Evolutionary conservation across 2,113 vertebrate species (phyloP).

Genomic region (Grantiella picta): DNA sequence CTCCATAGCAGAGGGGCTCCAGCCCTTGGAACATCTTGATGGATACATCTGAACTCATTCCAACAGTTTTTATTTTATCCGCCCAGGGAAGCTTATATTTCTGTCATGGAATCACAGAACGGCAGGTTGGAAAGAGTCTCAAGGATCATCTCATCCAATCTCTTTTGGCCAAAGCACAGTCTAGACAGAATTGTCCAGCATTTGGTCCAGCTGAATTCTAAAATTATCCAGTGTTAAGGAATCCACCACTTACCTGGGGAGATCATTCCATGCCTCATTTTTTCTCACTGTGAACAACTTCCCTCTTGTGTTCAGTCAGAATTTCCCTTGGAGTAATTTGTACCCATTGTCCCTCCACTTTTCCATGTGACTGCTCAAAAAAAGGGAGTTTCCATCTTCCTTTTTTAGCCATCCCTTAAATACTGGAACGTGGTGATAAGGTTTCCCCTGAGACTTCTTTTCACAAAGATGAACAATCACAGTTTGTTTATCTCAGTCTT

Average conservation of each 20-base stretch:
- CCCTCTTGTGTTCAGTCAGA: not conserved
- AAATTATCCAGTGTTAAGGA: rapidly evolving
- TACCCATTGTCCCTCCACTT: not conserved
- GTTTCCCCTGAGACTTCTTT: not conserved
- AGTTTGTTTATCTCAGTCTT: not conserved
- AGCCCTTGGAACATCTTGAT: not conserved
- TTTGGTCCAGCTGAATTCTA: not conserved
- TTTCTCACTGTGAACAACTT: not conserved
- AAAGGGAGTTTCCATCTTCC: not conserved
- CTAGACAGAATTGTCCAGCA: not conserved
- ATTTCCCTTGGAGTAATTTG: not conserved
- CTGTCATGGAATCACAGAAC: not conserved
- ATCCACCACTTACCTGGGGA: not conserved
- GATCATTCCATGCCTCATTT: not conserved
- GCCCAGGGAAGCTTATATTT: not conserved
- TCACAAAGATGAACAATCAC: not conserved
- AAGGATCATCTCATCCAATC: not conserved
- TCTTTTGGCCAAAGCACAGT: not conserved
- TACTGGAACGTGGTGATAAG: too few relatives aligned
- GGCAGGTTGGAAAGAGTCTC: not conserved
- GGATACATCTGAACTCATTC: not conserved
- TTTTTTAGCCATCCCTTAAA: not conserved
- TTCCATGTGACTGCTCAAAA: not conserved
- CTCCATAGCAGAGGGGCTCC: not conserved
- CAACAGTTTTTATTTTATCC: not conserved